Conservation (phyloP, 2,888 invertebrate genomes). For the Drosophila merina region DNA sequence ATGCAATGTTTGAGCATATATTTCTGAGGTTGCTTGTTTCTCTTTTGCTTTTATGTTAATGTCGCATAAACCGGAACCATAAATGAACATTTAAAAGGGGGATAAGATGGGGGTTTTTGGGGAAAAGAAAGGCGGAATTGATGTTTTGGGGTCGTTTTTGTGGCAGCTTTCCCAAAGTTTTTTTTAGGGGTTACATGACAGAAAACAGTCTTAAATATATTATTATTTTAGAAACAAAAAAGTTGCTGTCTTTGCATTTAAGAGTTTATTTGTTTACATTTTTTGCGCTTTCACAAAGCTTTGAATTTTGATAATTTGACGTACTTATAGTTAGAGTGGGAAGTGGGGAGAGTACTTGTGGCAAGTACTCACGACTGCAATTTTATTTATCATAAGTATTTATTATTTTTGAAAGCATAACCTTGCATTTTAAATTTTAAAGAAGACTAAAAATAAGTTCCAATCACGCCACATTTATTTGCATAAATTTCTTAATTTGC, state of each 20-base stretch:
- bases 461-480: conserved; percentile 13
- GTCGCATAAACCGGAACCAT: conserved; percentile 65
- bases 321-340: background rate
- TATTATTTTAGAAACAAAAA: background rate
- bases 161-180: conserved; percentile 24
- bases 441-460: conserved; percentile 24
- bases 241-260: background rate
- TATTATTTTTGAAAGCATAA: conserved; percentile 3
- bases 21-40: conserved; percentile 17
- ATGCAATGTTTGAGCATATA: conserved; percentile 49
- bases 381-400: background rate
- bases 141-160: conserved; percentile 18
- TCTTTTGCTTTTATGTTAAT: conserved; percentile 57
- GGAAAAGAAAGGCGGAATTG: conserved; percentile 63
- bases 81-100: conserved; percentile 32
- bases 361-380: background rate
- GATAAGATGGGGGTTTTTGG: conserved; percentile 6
- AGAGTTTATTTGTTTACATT: conserved; percentile 1
- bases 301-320: background rate
- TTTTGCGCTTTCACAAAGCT: background rate
- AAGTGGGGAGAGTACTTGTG: background rate
- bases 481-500: conserved; percentile 12
- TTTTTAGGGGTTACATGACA: background rate
- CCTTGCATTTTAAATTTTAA: conserved; percentile 9
- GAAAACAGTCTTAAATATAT: background rate